Evolutionary conservation across 2,888 invertebrate species (phyloP), one percentile per base, ranked within the genome.

Genomic region (Drosophila austrosaltans): DNA sequence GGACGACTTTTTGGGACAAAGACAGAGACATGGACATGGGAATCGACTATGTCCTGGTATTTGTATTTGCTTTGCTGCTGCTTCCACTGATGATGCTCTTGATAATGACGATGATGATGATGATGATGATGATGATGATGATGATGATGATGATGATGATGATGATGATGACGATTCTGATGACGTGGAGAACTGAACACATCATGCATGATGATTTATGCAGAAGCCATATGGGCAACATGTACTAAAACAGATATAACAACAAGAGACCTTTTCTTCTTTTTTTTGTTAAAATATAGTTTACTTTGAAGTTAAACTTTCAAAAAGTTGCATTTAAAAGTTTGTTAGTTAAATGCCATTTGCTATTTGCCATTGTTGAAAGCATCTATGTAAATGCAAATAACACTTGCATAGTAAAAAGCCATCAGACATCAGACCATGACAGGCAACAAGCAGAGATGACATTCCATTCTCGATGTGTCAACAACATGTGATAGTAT

Each of bases 171-270:
- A 63, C 56, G 64, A 54, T 61, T 57, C 62, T 69, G 62, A 77
- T 74, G 69, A 71, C 57, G 69, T 72, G 53, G 63, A 64, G 66
- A 54, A 64, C 56, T 73, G 68, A 67, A 44, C 66, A 73, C 74
- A 68, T 61, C 68, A 65, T 62, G 63, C 62, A 81, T 66, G 68
- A 82, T 80, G 79, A 80, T 82, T 80, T 80, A 80, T 80, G 82
- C 82, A 80, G 76, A 70, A 76, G 72, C 65, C 79, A 78, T 78
- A 72, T 78, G 76, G 70, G 59, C 58, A 36, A 56, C 69, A 57
- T 65, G 65, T 40, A 56, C 69, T 69, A 61, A 62, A 53, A 25
- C 48, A 48, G 7, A 25, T 48, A 25, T 63, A 78, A 72, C 71
- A 69, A 36, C 36, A 36, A 40, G 48, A 76, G 61, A 57, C 28